Percentiles rank a stretch among this genome's conserved stretches.
Conservation (phyloP, 2,888 invertebrate genomes). For the Ametastegia equiseti region DNA sequence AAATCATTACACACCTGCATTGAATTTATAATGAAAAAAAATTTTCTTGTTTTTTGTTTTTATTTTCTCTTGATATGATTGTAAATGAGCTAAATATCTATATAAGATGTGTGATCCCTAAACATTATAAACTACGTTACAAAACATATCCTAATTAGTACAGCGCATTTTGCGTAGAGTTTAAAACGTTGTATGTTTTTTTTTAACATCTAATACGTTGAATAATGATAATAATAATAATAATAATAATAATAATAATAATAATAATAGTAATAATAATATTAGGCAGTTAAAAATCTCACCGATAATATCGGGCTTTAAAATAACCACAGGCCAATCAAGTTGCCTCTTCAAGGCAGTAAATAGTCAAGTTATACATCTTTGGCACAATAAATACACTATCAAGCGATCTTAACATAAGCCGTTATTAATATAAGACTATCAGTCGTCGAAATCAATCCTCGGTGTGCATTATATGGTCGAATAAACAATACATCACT, state of each 20-base stretch:
- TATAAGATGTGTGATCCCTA: conserved; percentile 3
- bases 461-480: conserved; percentile 4
- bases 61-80: conserved; percentile 35
- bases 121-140: conserved; percentile 35
- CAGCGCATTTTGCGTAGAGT: not conserved
- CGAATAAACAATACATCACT: too few relatives aligned
- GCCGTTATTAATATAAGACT: conserved; percentile 42
- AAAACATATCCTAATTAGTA: conserved; percentile 39
- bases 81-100: conserved; percentile 20
- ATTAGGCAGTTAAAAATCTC: conserved; percentile 24
- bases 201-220: conserved; percentile 8
- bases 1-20: not conserved
- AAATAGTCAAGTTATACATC: conserved; percentile 58
- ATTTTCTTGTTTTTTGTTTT: too few relatives aligned
- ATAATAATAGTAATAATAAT: not conserved
- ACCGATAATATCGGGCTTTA: not conserved
- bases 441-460: conserved; percentile 38
- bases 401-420: conserved; percentile 56
- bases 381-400: conserved; percentile 73
- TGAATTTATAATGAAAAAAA: not conserved
- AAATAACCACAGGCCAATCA: not conserved
- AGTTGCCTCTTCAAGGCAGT: not conserved
- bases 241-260: conserved; percentile 8
- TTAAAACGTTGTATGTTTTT: not conserved
- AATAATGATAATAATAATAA: conserved; percentile 1